Base-by-base conservation (phyloP, 2,888 invertebrate species). In the Tinea trinotella region DNA sequence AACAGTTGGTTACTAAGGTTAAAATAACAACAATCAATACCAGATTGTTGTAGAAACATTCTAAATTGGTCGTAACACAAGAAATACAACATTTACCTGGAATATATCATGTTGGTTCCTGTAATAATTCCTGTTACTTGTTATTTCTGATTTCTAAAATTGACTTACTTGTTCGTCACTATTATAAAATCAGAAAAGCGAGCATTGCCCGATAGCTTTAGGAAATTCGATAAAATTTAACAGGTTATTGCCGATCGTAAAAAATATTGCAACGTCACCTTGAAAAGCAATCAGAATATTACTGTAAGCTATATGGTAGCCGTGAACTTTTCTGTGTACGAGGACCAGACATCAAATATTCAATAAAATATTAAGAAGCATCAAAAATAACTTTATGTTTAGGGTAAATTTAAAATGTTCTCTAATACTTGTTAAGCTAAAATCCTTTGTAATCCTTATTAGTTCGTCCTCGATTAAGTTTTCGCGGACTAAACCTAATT, bases 161-260 rank as follows among this genome's bases (percentile, higher is more conserved):
- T 30, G n/a, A 30, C 3, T 30, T 10, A 30, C 7, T n/a, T 1
- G 40, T 40, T n/a, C 3, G 40, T 40, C 40, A 40, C 15, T 46
- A 46, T 19, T 40, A 46, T 46, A 19, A 46, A 46, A 46, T 46
- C 19, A n/a, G 18, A 46, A 19, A 65, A 65, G 67, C 57, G 61
- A 63, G 59, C 64, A 60, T 59, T 17, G 18, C 10, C 55, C 56
- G 55, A 56, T 61, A 60, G 62, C 56, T 57, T 63, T 59, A 53
- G 76, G 72, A 81, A 78, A 75, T 74, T 72, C 62, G 66, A 72
- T 76, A 64, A 73, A 68, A 66, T 66, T 61, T 62, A 62, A 60
- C 61, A 59, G 59, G 60, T 46, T 19, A 46, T 4, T n/a, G 58
- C 56, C 40, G 13, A 20, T 19, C 46, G 46, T 46, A 46, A 46